Evolutionary conservation across 2,797 vertebrate species (phyloP).

Genomic region (Pseudochirops corinnae): DNA sequence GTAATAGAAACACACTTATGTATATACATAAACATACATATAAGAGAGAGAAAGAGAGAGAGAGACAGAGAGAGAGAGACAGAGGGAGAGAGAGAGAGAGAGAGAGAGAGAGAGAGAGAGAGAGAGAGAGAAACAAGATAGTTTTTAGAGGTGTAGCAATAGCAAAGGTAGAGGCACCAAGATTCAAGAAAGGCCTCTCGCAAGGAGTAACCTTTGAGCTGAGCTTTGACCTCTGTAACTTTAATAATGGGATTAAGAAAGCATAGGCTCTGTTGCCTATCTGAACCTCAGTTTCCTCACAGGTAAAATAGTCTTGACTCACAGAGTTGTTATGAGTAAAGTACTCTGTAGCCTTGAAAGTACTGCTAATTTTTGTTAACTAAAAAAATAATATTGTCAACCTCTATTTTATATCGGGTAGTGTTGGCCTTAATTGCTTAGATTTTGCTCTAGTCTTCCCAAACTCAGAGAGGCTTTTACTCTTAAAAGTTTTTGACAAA

Average conservation of each 20-base stretch:
- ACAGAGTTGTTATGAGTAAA: neutral
- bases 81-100: no score
- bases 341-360: neutral
- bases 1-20: no score
- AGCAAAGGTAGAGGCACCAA: neutral
- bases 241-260: neutral
- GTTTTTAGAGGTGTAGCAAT: neutral
- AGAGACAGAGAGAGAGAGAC: no score
- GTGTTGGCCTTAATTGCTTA: neutral
- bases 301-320: neutral
- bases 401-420: constrained; percentile 1
- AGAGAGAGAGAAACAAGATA: neutral
- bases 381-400: neutral
- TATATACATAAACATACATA: no score
- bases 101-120: no score
- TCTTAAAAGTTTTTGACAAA: neutral
- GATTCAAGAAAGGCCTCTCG: neutral
- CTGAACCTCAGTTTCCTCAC: neutral
- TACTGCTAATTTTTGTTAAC: neutral
- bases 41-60: no score
- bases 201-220: neutral
- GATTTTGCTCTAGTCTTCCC: neutral
- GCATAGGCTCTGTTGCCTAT: neutral
- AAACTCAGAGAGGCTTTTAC: neutral
- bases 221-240: neutral